Conservation (phyloP, 2,888 invertebrate genomes). For the Glaucopsyche alexis region DNA sequence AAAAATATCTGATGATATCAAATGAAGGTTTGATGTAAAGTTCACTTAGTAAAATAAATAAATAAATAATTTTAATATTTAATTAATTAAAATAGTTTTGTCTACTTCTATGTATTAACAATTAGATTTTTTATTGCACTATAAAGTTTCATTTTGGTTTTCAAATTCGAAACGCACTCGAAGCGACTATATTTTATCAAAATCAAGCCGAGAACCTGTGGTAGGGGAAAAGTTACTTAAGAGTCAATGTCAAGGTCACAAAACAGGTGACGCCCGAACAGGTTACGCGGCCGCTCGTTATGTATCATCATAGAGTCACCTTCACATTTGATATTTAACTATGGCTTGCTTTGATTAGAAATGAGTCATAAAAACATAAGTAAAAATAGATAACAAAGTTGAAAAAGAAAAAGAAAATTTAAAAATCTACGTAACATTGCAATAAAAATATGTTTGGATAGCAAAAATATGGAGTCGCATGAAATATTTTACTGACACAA, state of each 20-base stretch:
- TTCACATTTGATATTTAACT: not conserved
- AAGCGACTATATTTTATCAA: too few relatives aligned
- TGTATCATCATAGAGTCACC: slow-evolving; percentile 9
- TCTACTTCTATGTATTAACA: too few relatives aligned
- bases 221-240: slow-evolving; percentile 39
- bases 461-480: not conserved
- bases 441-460: not conserved
- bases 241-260: slow-evolving; percentile 54
- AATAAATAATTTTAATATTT: not conserved
- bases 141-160: too few relatives aligned
- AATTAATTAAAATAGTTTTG: too few relatives aligned
- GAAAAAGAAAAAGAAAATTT: too few relatives aligned
- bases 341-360: not conserved
- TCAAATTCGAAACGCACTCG: too few relatives aligned
- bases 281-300: slow-evolving; percentile 19
- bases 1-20: too few relatives aligned
- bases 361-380: not conserved
- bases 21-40: too few relatives aligned
- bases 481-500: slow-evolving; percentile 19
- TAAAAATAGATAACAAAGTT: not conserved
- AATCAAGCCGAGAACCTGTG: slow-evolving; percentile 27
- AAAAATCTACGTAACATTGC: too few relatives aligned
- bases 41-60: not conserved
- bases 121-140: too few relatives aligned
- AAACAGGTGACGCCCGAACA: slow-evolving; percentile 16